These are phyloP conservation scores for Pygoscelis adeliae DNA, from an alignment of 2,113 vertebrate genomes.

Conservation along the genomic window DNA sequence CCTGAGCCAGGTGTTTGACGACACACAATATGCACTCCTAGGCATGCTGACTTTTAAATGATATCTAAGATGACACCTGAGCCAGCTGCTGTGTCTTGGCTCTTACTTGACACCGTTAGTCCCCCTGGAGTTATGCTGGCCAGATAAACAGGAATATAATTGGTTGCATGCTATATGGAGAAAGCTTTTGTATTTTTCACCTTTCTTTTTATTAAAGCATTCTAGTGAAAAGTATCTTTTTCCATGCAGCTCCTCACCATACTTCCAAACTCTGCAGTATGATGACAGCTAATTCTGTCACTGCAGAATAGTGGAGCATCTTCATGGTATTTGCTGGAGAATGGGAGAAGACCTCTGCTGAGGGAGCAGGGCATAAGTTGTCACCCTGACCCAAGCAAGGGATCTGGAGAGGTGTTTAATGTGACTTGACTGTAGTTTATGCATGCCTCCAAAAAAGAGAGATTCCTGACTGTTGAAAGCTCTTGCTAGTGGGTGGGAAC, in stretches of 20 bases:
- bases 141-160: not conserved
- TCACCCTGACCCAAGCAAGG: not conserved
- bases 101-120: not conserved
- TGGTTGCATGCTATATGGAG: not conserved
- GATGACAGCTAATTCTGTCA: not conserved
- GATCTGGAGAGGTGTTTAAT: not conserved
- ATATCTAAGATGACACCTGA: not conserved
- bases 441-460: not conserved
- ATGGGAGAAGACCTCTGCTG: not conserved
- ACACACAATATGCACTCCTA: not conserved
- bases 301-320: not conserved
- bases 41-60: constrained; percentile 1
- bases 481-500: not conserved
- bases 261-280: not conserved
- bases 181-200: not conserved
- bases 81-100: not conserved
- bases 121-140: not conserved
- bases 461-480: not conserved
- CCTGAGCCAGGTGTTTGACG: not conserved
- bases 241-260: not conserved
- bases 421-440: not conserved
- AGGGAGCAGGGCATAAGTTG: not conserved
- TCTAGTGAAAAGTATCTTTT: not conserved
- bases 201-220: not conserved
- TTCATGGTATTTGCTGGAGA: not conserved